Conservation (phyloP, 2,113 vertebrate genomes). For the Onychorhynchus coronatus region DNA sequence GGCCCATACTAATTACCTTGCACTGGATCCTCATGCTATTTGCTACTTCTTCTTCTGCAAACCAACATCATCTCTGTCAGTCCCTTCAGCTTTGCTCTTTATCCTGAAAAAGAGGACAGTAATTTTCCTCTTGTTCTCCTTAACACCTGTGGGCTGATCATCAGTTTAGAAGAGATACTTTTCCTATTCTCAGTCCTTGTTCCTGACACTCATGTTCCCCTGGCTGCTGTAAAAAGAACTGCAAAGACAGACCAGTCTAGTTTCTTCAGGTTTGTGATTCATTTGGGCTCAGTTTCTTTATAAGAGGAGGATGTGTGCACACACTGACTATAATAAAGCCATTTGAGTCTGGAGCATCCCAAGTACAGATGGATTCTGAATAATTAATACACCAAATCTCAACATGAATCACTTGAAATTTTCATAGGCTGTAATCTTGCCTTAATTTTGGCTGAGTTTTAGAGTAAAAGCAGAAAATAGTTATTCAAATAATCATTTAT, state of each 20-base stretch:
- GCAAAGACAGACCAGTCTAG: background rate
- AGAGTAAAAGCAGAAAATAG: background rate
- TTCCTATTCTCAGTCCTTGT: background rate
- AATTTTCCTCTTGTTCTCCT: background rate
- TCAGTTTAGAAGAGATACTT: background rate
- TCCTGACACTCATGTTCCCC: background rate
- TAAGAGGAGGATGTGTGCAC: background rate
- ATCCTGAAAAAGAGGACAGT: background rate
- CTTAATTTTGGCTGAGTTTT: background rate
- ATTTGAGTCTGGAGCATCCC: background rate
- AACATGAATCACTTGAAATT: background rate
- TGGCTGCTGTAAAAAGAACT: background rate
- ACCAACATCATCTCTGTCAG: background rate
- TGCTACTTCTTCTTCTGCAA: background rate
- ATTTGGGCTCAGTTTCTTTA: background rate
- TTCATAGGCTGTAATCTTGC: background rate
- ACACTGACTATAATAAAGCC: background rate
- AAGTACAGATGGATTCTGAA: conserved; percentile 12
- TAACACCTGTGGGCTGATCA: background rate
- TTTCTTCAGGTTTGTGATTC: background rate
- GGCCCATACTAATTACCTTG: background rate
- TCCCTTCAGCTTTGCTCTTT: background rate
- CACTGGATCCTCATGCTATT: background rate
- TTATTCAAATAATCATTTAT: background rate
- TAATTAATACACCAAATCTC: background rate